Conservation (phyloP, 2,797 vertebrate genomes). For the Sciurus carolinensis region DNA sequence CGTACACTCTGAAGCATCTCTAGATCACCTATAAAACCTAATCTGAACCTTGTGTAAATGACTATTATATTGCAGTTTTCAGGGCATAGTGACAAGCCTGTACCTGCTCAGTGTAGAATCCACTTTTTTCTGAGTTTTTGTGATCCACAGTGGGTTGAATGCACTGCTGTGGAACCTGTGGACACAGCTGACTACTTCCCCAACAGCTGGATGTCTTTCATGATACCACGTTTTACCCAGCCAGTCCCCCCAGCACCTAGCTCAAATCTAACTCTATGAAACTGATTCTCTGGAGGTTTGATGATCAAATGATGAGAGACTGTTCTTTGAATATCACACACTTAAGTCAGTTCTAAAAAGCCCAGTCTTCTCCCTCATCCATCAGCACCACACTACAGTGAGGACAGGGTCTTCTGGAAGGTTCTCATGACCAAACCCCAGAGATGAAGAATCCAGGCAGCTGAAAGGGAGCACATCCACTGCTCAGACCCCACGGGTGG, state of each 20-base stretch:
- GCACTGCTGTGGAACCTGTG: no score
- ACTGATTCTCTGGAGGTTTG: background rate
- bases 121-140: background rate
- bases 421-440: background rate
- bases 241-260: background rate
- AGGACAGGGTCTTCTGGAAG: background rate
- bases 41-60: background rate
- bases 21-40: background rate
- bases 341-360: background rate
- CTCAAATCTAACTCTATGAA: background rate
- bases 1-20: background rate
- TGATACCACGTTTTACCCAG: background rate
- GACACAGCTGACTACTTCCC: background rate
- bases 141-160: background rate
- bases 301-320: background rate
- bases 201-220: background rate
- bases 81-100: no score
- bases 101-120: background rate
- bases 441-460: background rate
- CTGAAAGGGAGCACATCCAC: rapidly evolving
- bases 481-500: background rate
- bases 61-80: no score
- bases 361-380: background rate
- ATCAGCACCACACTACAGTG: background rate
- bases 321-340: background rate